phyloP scores from a whole-genome alignment of 2,113 vertebrate species.

The Brachyhypopomus gauderio region DNA sequence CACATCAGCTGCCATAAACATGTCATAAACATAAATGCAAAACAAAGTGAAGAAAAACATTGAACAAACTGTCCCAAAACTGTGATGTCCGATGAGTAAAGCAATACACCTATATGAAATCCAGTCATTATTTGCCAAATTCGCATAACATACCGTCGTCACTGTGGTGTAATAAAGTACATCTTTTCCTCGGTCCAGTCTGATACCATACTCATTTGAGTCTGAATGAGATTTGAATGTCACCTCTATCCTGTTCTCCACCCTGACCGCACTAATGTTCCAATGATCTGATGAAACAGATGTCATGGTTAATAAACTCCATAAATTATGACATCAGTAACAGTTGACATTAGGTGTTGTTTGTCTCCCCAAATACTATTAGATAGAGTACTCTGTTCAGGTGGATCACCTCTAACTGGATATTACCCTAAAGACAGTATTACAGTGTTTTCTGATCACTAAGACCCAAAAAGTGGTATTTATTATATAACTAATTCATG shows the following conservation, averaged over 20 bases:
- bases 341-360: too few species aligned
- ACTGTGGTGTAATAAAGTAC: not conserved
- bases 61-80: not conserved
- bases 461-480: too few species aligned
- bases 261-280: not conserved
- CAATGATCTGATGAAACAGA: not conserved
- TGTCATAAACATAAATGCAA: not conserved
- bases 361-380: too few species aligned
- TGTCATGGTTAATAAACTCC: not conserved
- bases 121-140: not conserved
- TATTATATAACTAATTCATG: too few species aligned
- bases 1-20: not conserved
- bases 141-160: not conserved
- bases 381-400: too few species aligned
- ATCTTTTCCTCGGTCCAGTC: not conserved
- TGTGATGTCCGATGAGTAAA: not conserved
- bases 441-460: too few species aligned
- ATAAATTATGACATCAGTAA: not conserved
- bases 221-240: not conserved
- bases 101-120: not conserved
- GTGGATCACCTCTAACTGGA: too few species aligned
- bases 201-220: not conserved
- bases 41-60: not conserved
- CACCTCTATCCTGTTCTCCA: constrained; percentile 9
- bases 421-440: too few species aligned